Percentiles rank a stretch among this genome's conserved stretches.
These are phyloP conservation scores for Mesembrinibis cayennensis DNA, from an alignment of 2,113 vertebrate genomes.

Conservation along the genomic window DNA sequence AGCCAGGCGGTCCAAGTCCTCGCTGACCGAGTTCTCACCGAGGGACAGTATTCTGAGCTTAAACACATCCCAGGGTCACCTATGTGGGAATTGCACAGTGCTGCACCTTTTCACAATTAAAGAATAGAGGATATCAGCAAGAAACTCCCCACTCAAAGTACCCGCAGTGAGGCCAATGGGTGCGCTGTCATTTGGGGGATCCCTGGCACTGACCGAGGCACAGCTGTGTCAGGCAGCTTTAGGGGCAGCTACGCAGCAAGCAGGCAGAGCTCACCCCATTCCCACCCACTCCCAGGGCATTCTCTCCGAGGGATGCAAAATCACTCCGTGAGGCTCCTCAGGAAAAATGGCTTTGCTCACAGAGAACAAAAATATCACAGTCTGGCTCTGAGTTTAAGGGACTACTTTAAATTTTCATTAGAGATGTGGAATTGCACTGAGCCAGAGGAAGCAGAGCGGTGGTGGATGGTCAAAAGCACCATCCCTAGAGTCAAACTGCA, in stretches of 20 bases:
- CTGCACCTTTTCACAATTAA: neutral
- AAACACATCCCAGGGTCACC: neutral
- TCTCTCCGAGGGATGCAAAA: neutral
- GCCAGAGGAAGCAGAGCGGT: neutral
- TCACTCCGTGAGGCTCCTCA: neutral
- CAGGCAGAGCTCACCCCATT: neutral
- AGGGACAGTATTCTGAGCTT: neutral
- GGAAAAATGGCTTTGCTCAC: neutral
- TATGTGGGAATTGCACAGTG: neutral
- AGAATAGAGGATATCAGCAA: neutral
- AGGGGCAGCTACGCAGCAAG: neutral
- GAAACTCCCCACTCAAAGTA: neutral
- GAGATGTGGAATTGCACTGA: neutral
- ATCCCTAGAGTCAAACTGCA: no score
- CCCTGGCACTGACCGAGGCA: neutral
- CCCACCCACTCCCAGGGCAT: rapidly evolving
- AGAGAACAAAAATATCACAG: neutral
- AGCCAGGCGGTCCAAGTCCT: neutral
- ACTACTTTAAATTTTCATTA: neutral
- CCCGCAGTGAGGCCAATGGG: neutral
- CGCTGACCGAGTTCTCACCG: rapidly evolving
- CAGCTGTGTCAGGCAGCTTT: neutral
- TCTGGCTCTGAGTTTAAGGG: neutral
- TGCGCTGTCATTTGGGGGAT: neutral
- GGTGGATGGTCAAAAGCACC: neutral